Conservation (phyloP, 2,888 invertebrate species). For the Epinotia brunnichana region DNA sequence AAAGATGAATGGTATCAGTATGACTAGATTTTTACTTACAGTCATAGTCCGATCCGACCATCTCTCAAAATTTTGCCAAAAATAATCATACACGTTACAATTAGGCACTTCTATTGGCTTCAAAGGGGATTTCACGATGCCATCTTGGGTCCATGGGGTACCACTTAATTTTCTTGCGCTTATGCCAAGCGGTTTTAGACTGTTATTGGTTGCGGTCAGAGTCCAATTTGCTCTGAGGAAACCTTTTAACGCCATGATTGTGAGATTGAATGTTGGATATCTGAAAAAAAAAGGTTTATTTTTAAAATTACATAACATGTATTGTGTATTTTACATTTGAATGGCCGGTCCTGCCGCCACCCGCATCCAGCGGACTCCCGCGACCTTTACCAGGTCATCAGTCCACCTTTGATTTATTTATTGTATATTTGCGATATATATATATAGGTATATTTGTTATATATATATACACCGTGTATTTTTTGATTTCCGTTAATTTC, state of each 20-base stretch:
- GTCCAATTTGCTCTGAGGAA: slow-evolving; percentile 58
- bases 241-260: slow-evolving; percentile 60
- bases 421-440: too few species aligned
- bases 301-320: too few species aligned
- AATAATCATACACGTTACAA: slow-evolving; percentile 82
- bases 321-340: too few species aligned
- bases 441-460: too few species aligned
- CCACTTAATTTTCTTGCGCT: slow-evolving; percentile 59
- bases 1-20: too few species aligned
- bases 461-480: too few species aligned
- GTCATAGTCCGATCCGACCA: slow-evolving; percentile 86
- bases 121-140: slow-evolving; percentile 77
- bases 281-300: background rate
- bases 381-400: too few species aligned
- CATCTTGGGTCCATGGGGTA: slow-evolving; percentile 66
- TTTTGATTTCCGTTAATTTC: too few species aligned
- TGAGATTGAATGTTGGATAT: background rate
- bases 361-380: too few species aligned
- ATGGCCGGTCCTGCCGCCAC: too few species aligned
- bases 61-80: slow-evolving; percentile 85
- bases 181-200: slow-evolving; percentile 49
- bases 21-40: slow-evolving; percentile 76
- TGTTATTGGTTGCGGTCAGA: slow-evolving; percentile 48
- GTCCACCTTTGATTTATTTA: too few species aligned
- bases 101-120: slow-evolving; percentile 80